Percentiles rank a stretch among this genome's conserved stretches.
These are phyloP conservation scores for Tachysurus fulvidraco DNA, from an alignment of 2,113 vertebrate genomes.

Conservation along the genomic window DNA sequence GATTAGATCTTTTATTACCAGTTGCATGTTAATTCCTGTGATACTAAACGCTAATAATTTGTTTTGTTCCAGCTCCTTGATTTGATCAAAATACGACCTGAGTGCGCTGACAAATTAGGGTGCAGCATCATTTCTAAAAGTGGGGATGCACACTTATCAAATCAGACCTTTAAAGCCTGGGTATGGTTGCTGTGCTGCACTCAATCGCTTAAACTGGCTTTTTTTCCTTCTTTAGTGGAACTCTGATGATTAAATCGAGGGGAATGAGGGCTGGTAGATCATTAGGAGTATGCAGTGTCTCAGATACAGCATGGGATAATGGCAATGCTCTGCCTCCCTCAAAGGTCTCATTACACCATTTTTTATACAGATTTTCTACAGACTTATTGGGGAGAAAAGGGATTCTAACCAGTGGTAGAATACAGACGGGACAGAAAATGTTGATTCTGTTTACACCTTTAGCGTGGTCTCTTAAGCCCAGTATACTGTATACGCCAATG, in stretches of 20 bases:
- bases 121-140: constrained; percentile 21
- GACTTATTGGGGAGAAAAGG: not conserved
- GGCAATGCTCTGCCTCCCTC: constrained; percentile 14
- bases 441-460: not conserved
- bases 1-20: not conserved
- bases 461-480: not conserved
- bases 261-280: constrained; percentile 23
- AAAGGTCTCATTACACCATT: constrained; percentile 32
- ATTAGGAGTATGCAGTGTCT: constrained; percentile 44
- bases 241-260: constrained; percentile 46
- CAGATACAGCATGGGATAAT: constrained; percentile 38
- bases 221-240: constrained; percentile 28
- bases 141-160: constrained; percentile 25
- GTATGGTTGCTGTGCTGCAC: constrained; percentile 21
- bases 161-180: constrained; percentile 26
- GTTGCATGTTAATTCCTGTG: not conserved
- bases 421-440: not conserved
- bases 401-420: constrained; percentile 1
- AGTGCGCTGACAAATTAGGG: constrained; percentile 25
- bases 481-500: not conserved
- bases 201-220: constrained; percentile 33
- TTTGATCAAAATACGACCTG: constrained; percentile 24
- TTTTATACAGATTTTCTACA: constrained; percentile 14
- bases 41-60: not conserved
- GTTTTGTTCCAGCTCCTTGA: constrained; percentile 21